Conservation (phyloP, 2,113 vertebrate species). For the Lathamus discolor region DNA sequence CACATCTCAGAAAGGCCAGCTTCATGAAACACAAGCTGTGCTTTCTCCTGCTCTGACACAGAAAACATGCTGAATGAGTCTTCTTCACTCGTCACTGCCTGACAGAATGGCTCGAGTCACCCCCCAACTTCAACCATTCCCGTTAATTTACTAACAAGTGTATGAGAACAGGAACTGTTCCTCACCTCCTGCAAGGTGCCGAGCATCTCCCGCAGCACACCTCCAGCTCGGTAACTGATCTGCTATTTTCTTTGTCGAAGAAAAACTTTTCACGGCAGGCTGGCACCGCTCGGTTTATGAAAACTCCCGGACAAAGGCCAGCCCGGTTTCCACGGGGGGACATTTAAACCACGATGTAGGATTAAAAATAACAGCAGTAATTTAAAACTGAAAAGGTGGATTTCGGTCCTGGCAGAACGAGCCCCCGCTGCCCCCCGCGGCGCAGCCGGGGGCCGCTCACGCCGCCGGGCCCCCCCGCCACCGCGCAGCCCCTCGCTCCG, state of each 20-base stretch:
- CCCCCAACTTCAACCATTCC: not conserved
- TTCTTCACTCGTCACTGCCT: not conserved
- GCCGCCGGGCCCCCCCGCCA: no score
- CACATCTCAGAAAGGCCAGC: not conserved
- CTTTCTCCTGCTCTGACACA: conserved; percentile 1
- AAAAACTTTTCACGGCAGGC: not conserved
- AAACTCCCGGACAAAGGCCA: not conserved
- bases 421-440: not conserved
- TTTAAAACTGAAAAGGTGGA: not conserved
- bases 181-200: not conserved
- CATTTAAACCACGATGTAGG: not conserved
- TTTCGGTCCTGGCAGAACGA: not conserved
- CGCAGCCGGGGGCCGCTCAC: no score
- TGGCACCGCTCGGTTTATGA: not conserved
- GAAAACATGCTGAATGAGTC: not conserved
- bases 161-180: not conserved
- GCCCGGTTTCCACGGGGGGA: not conserved
- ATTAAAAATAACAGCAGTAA: not conserved
- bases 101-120: conserved; percentile 1
- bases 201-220: not conserved
- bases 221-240: not conserved
- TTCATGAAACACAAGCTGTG: not conserved
- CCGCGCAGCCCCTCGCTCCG: not conserved
- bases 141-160: not conserved
- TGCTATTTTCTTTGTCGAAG: not conserved